Conservation (phyloP, 2,797 vertebrate genomes). For the Poliocrania exsul region DNA sequence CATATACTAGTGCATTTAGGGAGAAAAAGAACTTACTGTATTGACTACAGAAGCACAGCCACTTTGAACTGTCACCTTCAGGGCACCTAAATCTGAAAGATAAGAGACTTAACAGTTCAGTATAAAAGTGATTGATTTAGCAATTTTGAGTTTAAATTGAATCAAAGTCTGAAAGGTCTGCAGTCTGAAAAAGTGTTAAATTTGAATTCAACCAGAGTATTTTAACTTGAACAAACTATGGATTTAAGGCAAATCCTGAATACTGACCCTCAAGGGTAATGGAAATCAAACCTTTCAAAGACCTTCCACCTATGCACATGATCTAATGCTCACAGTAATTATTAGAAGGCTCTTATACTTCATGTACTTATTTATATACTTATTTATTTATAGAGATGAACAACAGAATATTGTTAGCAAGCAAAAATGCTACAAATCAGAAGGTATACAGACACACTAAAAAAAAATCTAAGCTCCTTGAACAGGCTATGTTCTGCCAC, state of each 20-base stretch:
- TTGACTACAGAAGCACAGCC: not conserved
- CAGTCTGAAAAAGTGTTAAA: not conserved
- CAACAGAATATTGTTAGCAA: not conserved
- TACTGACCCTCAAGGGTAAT: not conserved
- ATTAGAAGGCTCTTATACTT: not conserved
- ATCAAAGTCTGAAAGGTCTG: not conserved
- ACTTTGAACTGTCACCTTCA: not conserved
- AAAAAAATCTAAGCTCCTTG: not conserved
- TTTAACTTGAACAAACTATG: not conserved
- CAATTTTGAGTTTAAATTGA: not conserved
- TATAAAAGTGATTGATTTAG: not conserved
- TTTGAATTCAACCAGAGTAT: not conserved
- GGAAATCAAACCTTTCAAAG: not conserved
- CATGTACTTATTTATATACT: accelerated
- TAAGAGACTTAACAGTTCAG: not conserved
- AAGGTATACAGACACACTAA: not conserved
- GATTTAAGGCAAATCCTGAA: not conserved
- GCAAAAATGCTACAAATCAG: not conserved
- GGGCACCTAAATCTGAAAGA: not conserved
- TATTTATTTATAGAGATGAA: not conserved
- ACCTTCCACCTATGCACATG: not conserved
- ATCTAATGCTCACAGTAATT: not conserved
- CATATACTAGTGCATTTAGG: not conserved
- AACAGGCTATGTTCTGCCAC: not conserved
- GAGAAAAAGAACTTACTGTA: not conserved